Base-by-base conservation (phyloP, 2,797 vertebrate genomes). In the Muscicapa striata region DNA sequence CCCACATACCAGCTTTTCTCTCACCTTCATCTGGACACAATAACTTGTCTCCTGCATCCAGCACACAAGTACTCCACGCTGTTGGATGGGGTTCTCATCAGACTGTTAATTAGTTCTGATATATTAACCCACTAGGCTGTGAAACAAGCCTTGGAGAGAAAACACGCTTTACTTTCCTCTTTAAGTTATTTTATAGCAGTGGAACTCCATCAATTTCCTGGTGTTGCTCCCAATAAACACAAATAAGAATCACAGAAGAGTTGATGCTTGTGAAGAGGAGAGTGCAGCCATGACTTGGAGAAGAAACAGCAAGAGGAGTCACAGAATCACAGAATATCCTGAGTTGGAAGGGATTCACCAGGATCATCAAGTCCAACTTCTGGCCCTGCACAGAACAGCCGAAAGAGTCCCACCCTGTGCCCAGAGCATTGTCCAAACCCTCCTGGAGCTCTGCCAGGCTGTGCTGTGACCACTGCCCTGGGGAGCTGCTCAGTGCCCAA, bases 71-170 rank as follows among this genome's bases (percentile, higher is more conserved):
- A 64, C 21, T 76, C 55, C 70, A 69, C 5, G 13, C 49, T 91
- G 54, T 41, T 70, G 38, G 48, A 69, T 17, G 43, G 30, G 20
- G 10, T 36, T 91, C 66, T 86, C 52, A 79, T 87, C 88, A 84
- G 80, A 51, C 45, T 86, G 46, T 78, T 94, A 94, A 94, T 95
- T 90, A 87, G 41, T 57, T 89, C 55, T 94, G 55, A 88, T 87
- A 73, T 79, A 93, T 94, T 90, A 82, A 84, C 63, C 18, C 59
- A 69, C 55, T 17, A 82, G 90, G 59, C 48, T 81, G 63, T 84
- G 88, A 90, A 94, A 68, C 46, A 68, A 84, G 34, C 34, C 48
- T 84, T 41, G 41, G 43, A 80, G 78, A 84, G 70, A 84, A 64
- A 72, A 26, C 11, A 30, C 51, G 45, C 81, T 89, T 94, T 79